A percentile compares a stretch with the other conserved stretches of the same genome.
These are phyloP conservation scores for Rotaria sp. DNA, from an alignment of 2,888 invertebrate genomes.

Conservation along the genomic window DNA sequence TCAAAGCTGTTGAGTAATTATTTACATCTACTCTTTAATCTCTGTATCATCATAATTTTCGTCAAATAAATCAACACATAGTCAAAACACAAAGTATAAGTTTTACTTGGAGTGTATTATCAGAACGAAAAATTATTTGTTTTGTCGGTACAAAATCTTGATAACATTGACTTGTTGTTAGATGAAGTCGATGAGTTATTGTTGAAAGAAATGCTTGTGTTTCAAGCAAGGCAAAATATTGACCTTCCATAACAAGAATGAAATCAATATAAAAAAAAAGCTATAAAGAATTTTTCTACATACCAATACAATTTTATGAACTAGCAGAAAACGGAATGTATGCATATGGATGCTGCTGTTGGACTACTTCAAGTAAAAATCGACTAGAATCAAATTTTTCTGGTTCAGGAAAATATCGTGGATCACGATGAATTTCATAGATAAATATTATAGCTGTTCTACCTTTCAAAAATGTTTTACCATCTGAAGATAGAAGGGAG, in stretches of 20 bases:
- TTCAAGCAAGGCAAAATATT: slow-evolving; percentile 42
- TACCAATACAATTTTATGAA: slow-evolving; percentile 57
- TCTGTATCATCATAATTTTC: too few species aligned
- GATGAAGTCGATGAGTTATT: background rate
- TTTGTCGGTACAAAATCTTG: background rate
- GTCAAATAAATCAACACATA: too few species aligned
- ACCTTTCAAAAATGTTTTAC: slow-evolving; percentile 48
- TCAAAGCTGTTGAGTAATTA: too few species aligned
- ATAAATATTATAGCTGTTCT: slow-evolving; percentile 45
- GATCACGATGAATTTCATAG: slow-evolving; percentile 61
- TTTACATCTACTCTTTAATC: too few species aligned
- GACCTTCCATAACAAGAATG: slow-evolving; percentile 46
- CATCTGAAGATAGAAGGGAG: slow-evolving; percentile 38
- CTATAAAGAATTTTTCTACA: slow-evolving; percentile 41
- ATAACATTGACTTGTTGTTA: background rate
- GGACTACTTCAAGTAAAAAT: slow-evolving; percentile 67
- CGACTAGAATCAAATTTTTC: slow-evolving; percentile 71
- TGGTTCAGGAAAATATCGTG: slow-evolving; percentile 64
- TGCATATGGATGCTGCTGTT: slow-evolving; percentile 63
- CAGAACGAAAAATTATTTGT: background rate
- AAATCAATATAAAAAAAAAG: background rate
- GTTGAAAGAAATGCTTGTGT: background rate
- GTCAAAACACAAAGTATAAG: too few species aligned
- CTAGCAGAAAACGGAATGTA: slow-evolving; percentile 58
- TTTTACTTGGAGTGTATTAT: background rate